Percentiles rank a stretch among this genome's conserved stretches.
These are phyloP conservation scores for Eolophus roseicapilla DNA, from an alignment of 2,113 vertebrate species.

Conservation along the genomic window DNA sequence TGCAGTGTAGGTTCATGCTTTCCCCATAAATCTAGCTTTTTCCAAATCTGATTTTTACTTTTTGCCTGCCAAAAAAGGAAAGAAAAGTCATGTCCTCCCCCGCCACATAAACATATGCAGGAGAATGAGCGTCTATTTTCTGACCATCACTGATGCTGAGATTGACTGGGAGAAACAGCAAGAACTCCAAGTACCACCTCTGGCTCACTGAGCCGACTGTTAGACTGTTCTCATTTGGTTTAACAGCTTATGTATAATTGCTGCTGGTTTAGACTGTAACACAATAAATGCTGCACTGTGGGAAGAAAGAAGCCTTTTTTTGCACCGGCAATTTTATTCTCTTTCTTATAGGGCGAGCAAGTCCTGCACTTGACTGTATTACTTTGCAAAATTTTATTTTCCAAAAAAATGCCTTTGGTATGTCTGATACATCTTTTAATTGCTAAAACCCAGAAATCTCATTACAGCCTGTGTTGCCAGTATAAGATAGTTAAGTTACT, in stretches of 20 bases:
- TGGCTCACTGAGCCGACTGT: slow-evolving; percentile 14
- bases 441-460: background rate
- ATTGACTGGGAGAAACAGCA: slow-evolving; percentile 36
- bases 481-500: background rate
- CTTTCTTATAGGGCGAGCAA: background rate
- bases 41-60: background rate
- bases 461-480: background rate
- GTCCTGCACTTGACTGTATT: background rate
- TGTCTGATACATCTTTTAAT: background rate
- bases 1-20: background rate
- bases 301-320: background rate
- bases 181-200: slow-evolving; percentile 40
- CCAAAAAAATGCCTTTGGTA: background rate
- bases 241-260: slow-evolving; percentile 51
- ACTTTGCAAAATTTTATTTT: background rate
- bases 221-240: slow-evolving; percentile 36
- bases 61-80: background rate
- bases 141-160: slow-evolving; percentile 30
- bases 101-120: background rate
- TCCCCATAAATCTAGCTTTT: background rate
- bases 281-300: background rate
- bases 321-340: slow-evolving; percentile 11
- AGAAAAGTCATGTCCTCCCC: background rate
- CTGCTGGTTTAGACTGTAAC: slow-evolving; percentile 4
- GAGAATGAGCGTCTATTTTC: background rate